Evolutionary conservation across 1,140 invertebrate genomes (phyloP).

Genomic region (Saccostrea glomerata): DNA sequence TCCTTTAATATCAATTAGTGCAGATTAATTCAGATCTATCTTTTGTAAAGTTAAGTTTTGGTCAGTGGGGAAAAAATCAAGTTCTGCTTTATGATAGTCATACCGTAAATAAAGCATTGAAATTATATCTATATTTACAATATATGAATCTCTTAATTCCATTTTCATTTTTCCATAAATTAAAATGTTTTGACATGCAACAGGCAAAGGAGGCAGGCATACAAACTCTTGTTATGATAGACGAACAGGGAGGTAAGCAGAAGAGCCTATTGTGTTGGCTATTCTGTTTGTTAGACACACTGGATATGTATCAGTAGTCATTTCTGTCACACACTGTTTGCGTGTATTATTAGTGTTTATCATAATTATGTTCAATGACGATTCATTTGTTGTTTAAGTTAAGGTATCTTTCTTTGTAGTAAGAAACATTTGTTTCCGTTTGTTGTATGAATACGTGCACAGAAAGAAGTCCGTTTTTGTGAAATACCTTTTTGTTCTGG

Average conservation of each 20-base stretch:
- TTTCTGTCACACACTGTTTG: slow-evolving; percentile 28
- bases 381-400: slow-evolving; percentile 22
- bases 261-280: slow-evolving; percentile 14
- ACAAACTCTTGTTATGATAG: slow-evolving; percentile 98
- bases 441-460: no score
- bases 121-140: no score
- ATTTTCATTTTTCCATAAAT: background rate
- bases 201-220: slow-evolving; percentile 99
- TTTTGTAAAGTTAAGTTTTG: no score
- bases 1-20: no score
- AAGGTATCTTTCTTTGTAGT: slow-evolving; percentile 2
- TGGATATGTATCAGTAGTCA: slow-evolving; percentile 13
- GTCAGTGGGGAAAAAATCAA: no score
- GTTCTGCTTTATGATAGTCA: no score
- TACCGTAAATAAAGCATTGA: no score
- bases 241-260: slow-evolving; percentile 97
- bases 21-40: no score
- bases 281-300: slow-evolving; percentile 37
- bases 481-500: background rate
- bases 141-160: no score
- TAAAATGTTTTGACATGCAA: slow-evolving; percentile 83
- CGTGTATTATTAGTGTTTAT: slow-evolving; percentile 21
- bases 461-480: background rate
- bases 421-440: slow-evolving; percentile 14
- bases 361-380: background rate